phyloP scores from a whole-genome alignment of 2,797 vertebrate species.

The Aphelocoma californica region DNA sequence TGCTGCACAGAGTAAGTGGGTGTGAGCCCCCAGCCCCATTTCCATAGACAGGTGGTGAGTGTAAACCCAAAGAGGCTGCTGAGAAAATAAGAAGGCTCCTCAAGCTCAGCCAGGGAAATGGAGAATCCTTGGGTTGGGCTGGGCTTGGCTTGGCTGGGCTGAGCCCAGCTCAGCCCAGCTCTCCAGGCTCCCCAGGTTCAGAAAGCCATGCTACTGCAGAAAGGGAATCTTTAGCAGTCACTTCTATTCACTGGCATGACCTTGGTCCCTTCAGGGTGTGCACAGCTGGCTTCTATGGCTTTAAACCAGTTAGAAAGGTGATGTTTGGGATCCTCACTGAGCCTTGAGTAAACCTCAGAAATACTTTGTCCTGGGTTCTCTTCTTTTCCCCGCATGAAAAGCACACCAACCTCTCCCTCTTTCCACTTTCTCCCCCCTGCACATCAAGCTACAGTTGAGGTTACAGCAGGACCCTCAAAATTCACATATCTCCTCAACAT shows the following conservation, averaged over 20 bases:
- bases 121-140: not conserved
- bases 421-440: not conserved
- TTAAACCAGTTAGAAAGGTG: not conserved
- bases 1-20: not conserved
- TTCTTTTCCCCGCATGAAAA: not conserved
- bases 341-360: not conserved
- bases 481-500: not conserved
- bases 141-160: fast-evolving
- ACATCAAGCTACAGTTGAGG: not conserved
- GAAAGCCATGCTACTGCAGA: not conserved
- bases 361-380: not conserved
- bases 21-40: not conserved
- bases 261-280: not conserved
- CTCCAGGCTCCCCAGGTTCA: not conserved
- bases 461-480: not conserved
- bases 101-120: not conserved
- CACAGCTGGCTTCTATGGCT: not conserved
- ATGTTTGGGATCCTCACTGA: not conserved
- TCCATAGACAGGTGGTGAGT: not conserved
- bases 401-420: not conserved
- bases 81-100: not conserved
- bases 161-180: not conserved
- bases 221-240: not conserved
- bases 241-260: not conserved
- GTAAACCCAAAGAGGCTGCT: not conserved